A percentile compares a stretch with the other conserved stretches of the same genome.
phyloP scores from a whole-genome alignment of 1,140 invertebrate species.

The Armadillidium nasatum region DNA sequence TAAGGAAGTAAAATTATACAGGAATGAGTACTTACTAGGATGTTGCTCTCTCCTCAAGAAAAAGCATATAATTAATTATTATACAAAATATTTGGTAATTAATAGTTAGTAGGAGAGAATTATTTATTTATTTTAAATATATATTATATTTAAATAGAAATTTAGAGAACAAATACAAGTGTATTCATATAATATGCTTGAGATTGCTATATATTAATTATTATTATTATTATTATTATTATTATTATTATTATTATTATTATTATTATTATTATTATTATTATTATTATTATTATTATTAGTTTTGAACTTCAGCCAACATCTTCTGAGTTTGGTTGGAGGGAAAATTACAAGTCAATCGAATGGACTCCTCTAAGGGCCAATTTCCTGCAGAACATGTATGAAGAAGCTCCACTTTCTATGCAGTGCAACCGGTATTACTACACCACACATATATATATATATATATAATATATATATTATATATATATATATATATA shows the following conservation, averaged over 20 bases:
- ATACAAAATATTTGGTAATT: no score
- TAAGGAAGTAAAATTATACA: no score
- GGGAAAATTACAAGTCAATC: constrained; percentile 71
- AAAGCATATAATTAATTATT: no score
- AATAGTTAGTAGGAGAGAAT: no score
- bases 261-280: neutral
- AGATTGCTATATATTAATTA: neutral
- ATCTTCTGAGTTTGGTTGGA: constrained; percentile 56
- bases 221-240: neutral
- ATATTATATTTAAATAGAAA: no score
- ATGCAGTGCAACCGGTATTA: constrained; percentile 90
- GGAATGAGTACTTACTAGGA: no score
- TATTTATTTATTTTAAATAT: no score
- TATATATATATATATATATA: neutral
- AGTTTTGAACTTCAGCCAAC: constrained; percentile 67
- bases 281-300: neutral
- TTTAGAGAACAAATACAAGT: no score
- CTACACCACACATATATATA: no score
- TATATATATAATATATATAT: no score
- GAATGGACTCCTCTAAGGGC: constrained; percentile 75
- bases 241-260: constrained; percentile 3
- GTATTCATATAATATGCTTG: no score
- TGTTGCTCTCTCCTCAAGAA: no score
- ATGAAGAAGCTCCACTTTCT: constrained; percentile 77
- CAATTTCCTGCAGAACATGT: constrained; percentile 68